Base-by-base conservation (phyloP, 2,113 vertebrate species). In the Labrus mixtus region DNA sequence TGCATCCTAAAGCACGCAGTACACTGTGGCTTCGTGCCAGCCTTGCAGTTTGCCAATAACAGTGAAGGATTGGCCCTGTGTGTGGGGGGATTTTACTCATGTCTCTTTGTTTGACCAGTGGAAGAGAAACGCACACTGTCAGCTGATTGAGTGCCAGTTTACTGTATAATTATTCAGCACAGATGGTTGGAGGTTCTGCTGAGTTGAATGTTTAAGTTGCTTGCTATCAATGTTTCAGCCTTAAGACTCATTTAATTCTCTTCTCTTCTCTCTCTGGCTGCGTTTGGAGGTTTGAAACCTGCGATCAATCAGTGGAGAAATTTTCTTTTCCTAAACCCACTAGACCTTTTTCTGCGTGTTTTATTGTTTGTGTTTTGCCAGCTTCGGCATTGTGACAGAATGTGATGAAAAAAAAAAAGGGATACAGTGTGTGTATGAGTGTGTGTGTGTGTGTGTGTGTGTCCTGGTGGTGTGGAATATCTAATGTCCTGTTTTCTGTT, bases 121-220 rank as follows among this genome's bases (percentile, higher is more conserved):
- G 79, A 83, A 68, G 59, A 77, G 72, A 82, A 89, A 81, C 29
- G 12, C 72, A 67, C 63, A 25, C 55, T 33, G 59, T 68, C 72
- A 76, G 69, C 58, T 73, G 72, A 86, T 65, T 69, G 66, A 78
- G 68, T 76, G 79, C 80, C 82, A 77, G 70, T 84, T 51, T 82
- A 63, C 57, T 84, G 74, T 78, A 39, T 76, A 76, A 75, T 84
- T 76, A 73, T 68, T 83, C 83, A 73, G 48, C 56, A 10, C 80
- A 88, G 77, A 83, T 76, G 78, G 73, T 55, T 29, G 61, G 78
- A 85, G 45, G 82, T 83, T 89, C 76, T 81, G 81, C 81, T 72
- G 88, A 88, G 73, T 61, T 71, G 54, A 76, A 77, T 46, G 63
- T 77, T 85, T 68, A 57, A 84, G 81, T 71, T 84, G 67, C 60